A percentile compares a stretch with the other conserved stretches of the same genome.
phyloP scores from a whole-genome alignment of 2,113 vertebrate genomes.

The Carollia perspicillata region DNA sequence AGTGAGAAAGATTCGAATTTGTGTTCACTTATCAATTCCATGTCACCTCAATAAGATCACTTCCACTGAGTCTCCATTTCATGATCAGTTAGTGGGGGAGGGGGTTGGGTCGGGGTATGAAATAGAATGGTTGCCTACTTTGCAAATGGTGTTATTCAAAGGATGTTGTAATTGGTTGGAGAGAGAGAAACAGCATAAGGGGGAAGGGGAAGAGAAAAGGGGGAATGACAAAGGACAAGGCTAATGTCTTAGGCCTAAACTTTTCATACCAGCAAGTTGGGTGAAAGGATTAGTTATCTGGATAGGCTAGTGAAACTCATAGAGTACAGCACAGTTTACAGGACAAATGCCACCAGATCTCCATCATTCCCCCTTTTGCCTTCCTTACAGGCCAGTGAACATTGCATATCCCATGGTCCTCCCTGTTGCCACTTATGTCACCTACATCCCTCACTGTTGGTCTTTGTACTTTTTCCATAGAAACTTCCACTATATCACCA shows the following conservation, averaged over 20 bases:
- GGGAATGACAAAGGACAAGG: background rate
- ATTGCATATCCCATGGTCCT: background rate
- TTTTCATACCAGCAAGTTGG: background rate
- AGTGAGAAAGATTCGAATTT: background rate
- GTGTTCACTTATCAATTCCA: background rate
- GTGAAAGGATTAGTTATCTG: background rate
- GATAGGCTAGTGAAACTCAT: background rate
- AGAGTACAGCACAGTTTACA: background rate
- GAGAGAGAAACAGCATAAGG: background rate
- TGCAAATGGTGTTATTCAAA: background rate
- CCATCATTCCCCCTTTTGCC: background rate
- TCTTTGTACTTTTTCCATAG: slow-evolving; percentile 77
- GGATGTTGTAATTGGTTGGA: background rate
- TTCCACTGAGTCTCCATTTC: slow-evolving; percentile 27
- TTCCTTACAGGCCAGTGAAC: background rate
- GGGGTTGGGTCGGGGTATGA: background rate
- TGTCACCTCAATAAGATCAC: background rate
- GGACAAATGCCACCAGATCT: background rate
- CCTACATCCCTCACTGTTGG: slow-evolving; percentile 9
- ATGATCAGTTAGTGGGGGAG: background rate
- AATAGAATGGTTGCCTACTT: background rate
- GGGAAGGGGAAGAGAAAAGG: too few species aligned
- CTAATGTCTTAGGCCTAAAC: background rate
- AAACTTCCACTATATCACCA: slow-evolving; percentile 98
- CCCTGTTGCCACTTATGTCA: background rate